These are phyloP conservation scores for Listrodromus nycthemerus DNA, from an alignment of 2,888 invertebrate species.

Conservation along the genomic window DNA sequence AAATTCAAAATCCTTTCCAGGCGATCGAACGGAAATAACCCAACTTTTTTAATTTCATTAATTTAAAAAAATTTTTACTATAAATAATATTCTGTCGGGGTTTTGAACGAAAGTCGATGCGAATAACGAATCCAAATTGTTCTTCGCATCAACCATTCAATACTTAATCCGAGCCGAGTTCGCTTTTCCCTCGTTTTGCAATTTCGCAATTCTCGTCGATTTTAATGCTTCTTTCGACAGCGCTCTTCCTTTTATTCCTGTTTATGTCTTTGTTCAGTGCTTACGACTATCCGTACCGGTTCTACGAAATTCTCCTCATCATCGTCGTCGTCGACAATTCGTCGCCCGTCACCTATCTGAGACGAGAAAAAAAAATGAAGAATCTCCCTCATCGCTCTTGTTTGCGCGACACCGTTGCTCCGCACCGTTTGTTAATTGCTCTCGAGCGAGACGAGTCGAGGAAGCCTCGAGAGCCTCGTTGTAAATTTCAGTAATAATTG, in stretches of 20 bases:
- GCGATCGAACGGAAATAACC: too few relatives aligned
- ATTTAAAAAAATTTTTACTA: too few relatives aligned
- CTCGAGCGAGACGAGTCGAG: constrained; percentile 37
- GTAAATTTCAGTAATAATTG: constrained; percentile 75
- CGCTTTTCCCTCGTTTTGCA: background rate
- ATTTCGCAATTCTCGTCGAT: background rate
- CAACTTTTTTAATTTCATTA: too few relatives aligned
- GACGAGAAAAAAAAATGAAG: constrained; percentile 54
- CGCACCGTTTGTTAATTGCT: constrained; percentile 66
- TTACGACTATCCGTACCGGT: constrained; percentile 33
- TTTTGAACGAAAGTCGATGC: too few relatives aligned
- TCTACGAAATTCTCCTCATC: constrained; percentile 37
- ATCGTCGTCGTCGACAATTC: constrained; percentile 34
- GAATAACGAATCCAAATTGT: too few relatives aligned
- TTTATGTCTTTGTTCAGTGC: constrained; percentile 44
- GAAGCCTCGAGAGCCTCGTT: constrained; percentile 67
- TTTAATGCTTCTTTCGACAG: constrained; percentile 4
- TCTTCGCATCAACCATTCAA: too few relatives aligned
- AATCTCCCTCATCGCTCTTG: constrained; percentile 51
- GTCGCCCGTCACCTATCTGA: constrained; percentile 5
- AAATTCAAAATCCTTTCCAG: too few relatives aligned
- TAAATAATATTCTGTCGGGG: too few relatives aligned
- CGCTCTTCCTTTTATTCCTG: constrained; percentile 7
- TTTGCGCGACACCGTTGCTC: constrained; percentile 65
- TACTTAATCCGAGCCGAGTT: background rate